Conservation (phyloP, 1,140 invertebrate genomes). For the Nylanderia fulva region DNA sequence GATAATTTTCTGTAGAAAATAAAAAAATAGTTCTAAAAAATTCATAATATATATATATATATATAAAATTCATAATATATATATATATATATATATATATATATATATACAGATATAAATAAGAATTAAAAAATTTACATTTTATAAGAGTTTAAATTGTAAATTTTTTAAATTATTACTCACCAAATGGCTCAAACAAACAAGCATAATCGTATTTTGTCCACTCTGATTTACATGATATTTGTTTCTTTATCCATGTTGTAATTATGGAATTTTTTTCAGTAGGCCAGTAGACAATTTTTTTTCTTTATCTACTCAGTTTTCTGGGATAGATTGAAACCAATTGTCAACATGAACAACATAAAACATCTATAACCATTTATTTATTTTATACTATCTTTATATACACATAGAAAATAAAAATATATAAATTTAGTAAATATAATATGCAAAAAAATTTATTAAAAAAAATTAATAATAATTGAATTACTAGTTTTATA, state of each 20-base stretch:
- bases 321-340: neutral
- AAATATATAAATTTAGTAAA: too few species aligned
- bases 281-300: neutral
- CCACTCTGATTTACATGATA: neutral
- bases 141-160: neutral
- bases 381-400: neutral
- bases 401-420: too few species aligned
- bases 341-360: neutral
- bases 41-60: too few species aligned
- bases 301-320: neutral
- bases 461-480: too few species aligned
- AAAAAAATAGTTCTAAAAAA: too few species aligned
- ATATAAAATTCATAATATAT: too few species aligned
- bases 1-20: neutral
- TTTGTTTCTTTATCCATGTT: neutral
- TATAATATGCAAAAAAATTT: too few species aligned
- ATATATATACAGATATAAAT: too few species aligned
- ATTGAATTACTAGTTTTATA: too few species aligned
- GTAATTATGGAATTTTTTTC: neutral
- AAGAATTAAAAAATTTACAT: too few species aligned
- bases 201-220: neutral
- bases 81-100: neutral
- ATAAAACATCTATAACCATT: slow-evolving; percentile 1
- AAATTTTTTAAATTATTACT: too few species aligned
- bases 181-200: slow-evolving; percentile 15